phyloP scores from a whole-genome alignment of 2,888 invertebrate genomes.

The Xylota sylvarum region DNA sequence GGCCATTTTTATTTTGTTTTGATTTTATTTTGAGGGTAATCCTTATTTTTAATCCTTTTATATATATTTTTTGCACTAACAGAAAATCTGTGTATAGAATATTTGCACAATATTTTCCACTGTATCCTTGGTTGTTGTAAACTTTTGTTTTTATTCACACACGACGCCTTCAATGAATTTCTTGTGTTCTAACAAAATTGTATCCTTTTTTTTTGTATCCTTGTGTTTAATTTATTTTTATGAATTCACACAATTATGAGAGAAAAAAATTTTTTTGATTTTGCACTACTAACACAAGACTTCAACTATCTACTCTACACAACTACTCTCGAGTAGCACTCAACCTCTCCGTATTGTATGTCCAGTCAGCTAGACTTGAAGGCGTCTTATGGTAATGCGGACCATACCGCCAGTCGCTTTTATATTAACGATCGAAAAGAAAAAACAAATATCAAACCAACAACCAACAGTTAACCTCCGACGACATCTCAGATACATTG shows the following conservation, averaged over 20 bases:
- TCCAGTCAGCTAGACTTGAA: constrained; percentile 85
- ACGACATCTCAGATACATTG: constrained; percentile 38
- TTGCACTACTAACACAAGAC: constrained; percentile 78
- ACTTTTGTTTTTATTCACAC: constrained; percentile 22
- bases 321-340: constrained; percentile 81
- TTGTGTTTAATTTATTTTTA: constrained; percentile 38
- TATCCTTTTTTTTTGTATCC: constrained; percentile 12
- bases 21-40: constrained; percentile 29
- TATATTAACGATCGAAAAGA: constrained; percentile 80
- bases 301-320: constrained; percentile 79
- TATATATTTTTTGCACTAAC: constrained; percentile 12
- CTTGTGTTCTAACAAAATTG: constrained; percentile 63
- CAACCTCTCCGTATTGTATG: constrained; percentile 65
- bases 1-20: constrained; percentile 47
- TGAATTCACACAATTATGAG: constrained; percentile 33
- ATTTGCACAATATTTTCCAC: constrained; percentile 50
- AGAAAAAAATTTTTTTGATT: constrained; percentile 14
- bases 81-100: constrained; percentile 38
- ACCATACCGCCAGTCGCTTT: constrained; percentile 82
- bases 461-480: constrained; percentile 32
- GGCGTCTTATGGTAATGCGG: constrained; percentile 85
- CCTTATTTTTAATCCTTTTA: constrained; percentile 47
- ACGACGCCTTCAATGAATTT: constrained; percentile 64
- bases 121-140: constrained; percentile 1
- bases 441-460: constrained; percentile 28